Conservation (phyloP, 2,888 invertebrate species). For the Ganaspis brasiliensis region DNA sequence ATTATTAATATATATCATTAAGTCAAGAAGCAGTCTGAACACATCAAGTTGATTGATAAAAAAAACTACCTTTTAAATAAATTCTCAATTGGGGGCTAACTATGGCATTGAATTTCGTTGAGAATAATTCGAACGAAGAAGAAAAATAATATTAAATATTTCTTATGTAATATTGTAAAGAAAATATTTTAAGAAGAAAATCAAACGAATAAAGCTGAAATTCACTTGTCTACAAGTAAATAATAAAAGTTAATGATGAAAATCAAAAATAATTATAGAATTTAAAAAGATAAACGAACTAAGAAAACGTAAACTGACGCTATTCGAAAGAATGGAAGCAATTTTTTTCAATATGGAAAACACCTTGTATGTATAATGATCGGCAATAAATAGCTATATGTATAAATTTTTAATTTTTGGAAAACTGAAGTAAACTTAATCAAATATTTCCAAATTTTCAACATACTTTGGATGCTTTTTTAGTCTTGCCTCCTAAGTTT, state of each 20-base stretch:
- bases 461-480: conserved; percentile 10
- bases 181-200: background rate
- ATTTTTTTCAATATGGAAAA: conserved; percentile 21
- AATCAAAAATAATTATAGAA: background rate
- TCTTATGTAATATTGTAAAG: background rate
- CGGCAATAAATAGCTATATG: conserved; percentile 29
- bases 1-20: background rate
- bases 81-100: background rate
- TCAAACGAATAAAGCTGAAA: background rate
- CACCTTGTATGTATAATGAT: conserved; percentile 15
- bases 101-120: background rate
- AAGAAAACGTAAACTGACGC: background rate
- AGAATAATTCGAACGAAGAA: background rate
- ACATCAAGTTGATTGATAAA: too few relatives aligned
- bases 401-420: conserved; percentile 19
- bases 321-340: conserved; percentile 28
- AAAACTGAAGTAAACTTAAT: conserved; percentile 22
- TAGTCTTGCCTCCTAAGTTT: conserved; percentile 27
- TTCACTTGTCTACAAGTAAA: background rate
- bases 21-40: background rate
- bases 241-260: background rate
- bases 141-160: background rate
- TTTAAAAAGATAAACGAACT: background rate
- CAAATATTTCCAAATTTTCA: background rate
- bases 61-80: background rate